Conservation (phyloP, 2,113 vertebrate genomes). For the Bufo gargarizans region DNA sequence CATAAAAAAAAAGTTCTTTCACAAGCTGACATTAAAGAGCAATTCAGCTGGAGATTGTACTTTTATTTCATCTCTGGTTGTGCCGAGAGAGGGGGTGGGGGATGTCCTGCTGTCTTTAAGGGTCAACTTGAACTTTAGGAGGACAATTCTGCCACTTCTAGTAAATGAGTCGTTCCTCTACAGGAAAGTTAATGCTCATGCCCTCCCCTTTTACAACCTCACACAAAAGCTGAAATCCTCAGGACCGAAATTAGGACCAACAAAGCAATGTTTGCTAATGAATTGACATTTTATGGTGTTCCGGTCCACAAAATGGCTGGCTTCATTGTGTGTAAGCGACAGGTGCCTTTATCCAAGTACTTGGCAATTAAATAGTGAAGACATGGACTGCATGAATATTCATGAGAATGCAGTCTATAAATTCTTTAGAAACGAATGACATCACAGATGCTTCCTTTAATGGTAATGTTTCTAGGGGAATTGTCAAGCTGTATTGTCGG, state of each 20-base stretch:
- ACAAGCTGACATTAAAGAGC: neutral
- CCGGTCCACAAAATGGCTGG: conserved; percentile 6
- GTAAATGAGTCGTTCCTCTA: neutral
- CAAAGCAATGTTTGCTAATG: neutral
- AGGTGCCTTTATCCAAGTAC: neutral
- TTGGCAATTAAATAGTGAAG: conserved; percentile 1
- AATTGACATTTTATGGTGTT: neutral
- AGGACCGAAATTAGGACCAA: neutral
- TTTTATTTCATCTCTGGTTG: neutral
- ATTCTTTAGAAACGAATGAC: conserved; percentile 34
- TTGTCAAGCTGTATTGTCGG: neutral
- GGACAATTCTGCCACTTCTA: neutral
- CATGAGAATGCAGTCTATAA: conserved; percentile 31
- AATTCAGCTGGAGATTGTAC: neutral
- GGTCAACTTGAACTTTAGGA: neutral
- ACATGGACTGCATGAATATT: neutral
- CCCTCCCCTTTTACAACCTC: neutral
- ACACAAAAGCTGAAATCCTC: neutral
- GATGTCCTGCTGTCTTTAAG: neutral
- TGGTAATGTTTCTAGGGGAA: conserved; percentile 3
- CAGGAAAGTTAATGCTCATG: neutral
- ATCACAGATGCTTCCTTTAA: neutral
- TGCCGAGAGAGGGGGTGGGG: neutral
- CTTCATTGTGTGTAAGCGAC: conserved; percentile 13
- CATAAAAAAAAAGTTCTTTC: neutral